Conservation (phyloP, 2,888 invertebrate species). For the Panzeria rudis region DNA sequence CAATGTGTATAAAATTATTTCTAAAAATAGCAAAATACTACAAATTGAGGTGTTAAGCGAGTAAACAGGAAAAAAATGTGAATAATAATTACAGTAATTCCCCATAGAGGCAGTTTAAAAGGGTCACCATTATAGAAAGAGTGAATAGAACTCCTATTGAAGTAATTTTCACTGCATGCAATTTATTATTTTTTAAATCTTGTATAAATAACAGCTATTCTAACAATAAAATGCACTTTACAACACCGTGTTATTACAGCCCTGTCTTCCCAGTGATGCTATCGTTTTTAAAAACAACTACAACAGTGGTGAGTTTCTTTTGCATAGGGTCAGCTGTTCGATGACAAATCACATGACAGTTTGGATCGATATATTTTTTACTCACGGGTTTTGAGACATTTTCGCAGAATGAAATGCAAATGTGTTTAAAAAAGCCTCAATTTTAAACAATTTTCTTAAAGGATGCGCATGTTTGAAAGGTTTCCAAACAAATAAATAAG, state of each 20-base stretch:
- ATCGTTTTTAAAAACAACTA: conserved; percentile 8
- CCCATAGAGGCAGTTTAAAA: conserved; percentile 18
- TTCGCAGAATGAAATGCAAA: conserved; percentile 26
- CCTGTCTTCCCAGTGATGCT: neutral
- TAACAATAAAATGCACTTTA: neutral
- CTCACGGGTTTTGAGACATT: conserved; percentile 79
- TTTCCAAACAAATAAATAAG: conserved; percentile 44
- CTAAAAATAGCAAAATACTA: conserved; percentile 38
- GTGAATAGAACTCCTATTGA: neutral
- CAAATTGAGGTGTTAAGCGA: conserved; percentile 23
- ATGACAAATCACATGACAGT: conserved; percentile 84
- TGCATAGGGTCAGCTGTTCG: conserved; percentile 82
- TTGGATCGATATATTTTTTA: conserved; percentile 82
- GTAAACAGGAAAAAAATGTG: neutral
- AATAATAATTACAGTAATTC: conserved; percentile 18
- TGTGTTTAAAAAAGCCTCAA: conserved; percentile 12
- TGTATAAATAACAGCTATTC: neutral
- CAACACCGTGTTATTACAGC: conserved; percentile 45
- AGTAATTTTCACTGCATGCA: neutral
- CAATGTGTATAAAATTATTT: neutral
- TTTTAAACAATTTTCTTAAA: conserved; percentile 62
- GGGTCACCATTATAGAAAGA: neutral
- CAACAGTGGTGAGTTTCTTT: conserved; percentile 75
- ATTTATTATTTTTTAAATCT: neutral
- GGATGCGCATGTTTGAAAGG: conserved; percentile 58